Conservation (phyloP, 2,797 vertebrate species). For the Amphiprion clarkii region DNA sequence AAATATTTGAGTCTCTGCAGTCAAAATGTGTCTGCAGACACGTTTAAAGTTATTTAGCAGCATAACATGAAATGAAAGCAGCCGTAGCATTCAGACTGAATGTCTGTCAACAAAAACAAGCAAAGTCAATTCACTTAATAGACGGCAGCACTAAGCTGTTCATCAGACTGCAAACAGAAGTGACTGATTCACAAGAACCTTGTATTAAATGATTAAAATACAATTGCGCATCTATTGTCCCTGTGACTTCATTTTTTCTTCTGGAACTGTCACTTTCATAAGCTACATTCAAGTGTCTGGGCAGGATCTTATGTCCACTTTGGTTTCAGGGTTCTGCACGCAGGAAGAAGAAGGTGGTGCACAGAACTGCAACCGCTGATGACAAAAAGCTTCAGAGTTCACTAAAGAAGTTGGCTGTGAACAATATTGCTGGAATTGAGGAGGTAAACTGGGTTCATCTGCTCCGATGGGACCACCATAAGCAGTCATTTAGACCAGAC, state of each 20-base stretch:
- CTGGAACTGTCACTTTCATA: not conserved
- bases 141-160: not conserved
- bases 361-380: constrained; percentile 97
- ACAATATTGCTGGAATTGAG: constrained; percentile 97
- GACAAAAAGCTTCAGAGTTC: constrained; percentile 99
- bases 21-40: too few relatives aligned
- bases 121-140: too few relatives aligned
- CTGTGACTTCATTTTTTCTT: not conserved
- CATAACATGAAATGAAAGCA: too few relatives aligned
- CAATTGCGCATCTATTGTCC: not conserved
- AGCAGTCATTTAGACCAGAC: too few relatives aligned
- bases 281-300: not conserved
- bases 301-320: not conserved
- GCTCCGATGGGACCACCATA: too few relatives aligned
- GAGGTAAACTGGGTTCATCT: constrained; percentile 86
- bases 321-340: constrained; percentile 91
- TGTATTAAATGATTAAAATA: not conserved
- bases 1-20: too few relatives aligned
- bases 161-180: not conserved
- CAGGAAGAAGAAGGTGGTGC: constrained; percentile 99
- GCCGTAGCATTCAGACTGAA: too few relatives aligned
- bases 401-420: constrained; percentile 96
- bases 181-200: not conserved
- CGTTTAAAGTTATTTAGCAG: too few relatives aligned
- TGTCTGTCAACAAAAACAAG: too few relatives aligned